Percentiles rank a stretch among this genome's conserved stretches.
These are phyloP conservation scores for Ciconia boyciana DNA, from an alignment of 2,113 vertebrate genomes.

Conservation along the genomic window DNA sequence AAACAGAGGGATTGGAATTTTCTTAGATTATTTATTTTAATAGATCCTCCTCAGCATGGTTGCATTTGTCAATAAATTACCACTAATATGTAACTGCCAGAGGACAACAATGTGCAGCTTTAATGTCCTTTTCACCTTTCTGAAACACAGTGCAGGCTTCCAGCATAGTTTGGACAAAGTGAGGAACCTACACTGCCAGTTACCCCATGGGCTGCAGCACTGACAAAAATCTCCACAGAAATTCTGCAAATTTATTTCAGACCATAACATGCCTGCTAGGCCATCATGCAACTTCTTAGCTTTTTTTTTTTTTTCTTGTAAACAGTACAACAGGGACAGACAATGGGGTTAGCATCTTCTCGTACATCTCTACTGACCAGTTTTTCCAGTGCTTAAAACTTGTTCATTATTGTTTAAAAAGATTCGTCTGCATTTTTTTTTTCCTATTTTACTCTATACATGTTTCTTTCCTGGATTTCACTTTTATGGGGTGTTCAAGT, in stretches of 20 bases:
- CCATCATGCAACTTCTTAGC: neutral
- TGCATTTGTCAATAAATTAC: neutral
- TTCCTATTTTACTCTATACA: neutral
- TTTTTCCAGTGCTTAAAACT: neutral
- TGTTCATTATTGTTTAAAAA: neutral
- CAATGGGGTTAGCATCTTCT: neutral
- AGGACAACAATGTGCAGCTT: neutral
- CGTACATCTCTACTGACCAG: neutral
- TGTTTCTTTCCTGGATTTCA: neutral
- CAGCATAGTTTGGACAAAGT: neutral
- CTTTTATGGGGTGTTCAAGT: neutral
- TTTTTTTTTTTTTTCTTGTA: neutral
- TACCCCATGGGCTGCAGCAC: neutral
- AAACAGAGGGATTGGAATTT: neutral
- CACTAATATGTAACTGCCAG: neutral
- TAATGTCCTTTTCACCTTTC: neutral
- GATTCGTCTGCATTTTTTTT: neutral
- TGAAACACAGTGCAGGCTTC: neutral
- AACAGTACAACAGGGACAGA: neutral
- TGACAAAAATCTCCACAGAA: neutral
- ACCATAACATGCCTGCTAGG: neutral
- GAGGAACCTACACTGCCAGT: neutral
- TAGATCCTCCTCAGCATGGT: neutral
- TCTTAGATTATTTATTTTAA: neutral
- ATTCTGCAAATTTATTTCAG: neutral